phyloP scores from a whole-genome alignment of 2,113 vertebrate genomes.

The Hipposideros armiger region DNA sequence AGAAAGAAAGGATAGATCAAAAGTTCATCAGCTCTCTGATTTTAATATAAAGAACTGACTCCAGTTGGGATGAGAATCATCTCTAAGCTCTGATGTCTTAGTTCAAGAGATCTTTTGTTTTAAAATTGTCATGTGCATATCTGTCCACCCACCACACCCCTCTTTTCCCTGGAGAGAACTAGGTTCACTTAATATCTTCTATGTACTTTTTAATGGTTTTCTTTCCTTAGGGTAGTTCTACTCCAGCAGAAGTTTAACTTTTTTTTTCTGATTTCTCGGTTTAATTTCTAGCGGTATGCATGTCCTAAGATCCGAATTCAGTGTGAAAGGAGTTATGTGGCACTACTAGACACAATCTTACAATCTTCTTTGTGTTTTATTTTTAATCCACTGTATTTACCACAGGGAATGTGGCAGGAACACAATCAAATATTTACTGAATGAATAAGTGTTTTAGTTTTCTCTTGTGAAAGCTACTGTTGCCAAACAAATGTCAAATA shows the following conservation, averaged over 20 bases:
- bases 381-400: conserved; percentile 27
- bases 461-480: neutral
- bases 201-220: conserved; percentile 29
- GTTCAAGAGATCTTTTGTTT: conserved; percentile 65
- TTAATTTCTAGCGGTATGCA: neutral
- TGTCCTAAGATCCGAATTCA: neutral
- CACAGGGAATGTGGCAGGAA: neutral
- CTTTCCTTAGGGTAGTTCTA: neutral
- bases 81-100: conserved; percentile 67
- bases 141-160: neutral
- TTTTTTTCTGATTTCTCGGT: conserved; percentile 8
- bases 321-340: neutral
- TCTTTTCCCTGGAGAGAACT: neutral
- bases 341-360: neutral
- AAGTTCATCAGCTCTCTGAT: conserved; percentile 74
- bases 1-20: conserved; percentile 72
- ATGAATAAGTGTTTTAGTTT: conserved; percentile 27
- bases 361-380: neutral
- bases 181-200: neutral
- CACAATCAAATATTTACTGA: conserved; percentile 19
- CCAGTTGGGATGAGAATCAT: conserved; percentile 43
- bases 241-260: neutral
- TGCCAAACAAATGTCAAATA: conserved; percentile 17
- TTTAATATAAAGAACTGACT: conserved; percentile 65
- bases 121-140: conserved; percentile 43